phyloP scores from a whole-genome alignment of 2,797 vertebrate genomes.

The Platyrinchus mystaceus region DNA sequence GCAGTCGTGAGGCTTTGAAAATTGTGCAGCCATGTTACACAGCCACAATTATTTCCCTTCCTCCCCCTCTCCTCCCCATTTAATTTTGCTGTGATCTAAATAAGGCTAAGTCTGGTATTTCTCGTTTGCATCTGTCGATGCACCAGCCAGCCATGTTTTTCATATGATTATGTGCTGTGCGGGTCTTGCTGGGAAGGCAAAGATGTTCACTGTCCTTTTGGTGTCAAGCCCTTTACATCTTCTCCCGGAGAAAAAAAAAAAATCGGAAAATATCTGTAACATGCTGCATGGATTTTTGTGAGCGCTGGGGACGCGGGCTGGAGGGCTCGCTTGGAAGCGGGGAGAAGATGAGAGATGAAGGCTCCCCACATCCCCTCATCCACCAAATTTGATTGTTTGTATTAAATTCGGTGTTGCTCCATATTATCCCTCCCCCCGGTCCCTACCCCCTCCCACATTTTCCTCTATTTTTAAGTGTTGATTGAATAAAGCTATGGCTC shows the following conservation, averaged over 20 bases:
- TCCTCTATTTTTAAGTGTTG: slow-evolving; percentile 19
- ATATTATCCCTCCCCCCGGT: not conserved
- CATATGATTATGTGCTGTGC: slow-evolving; percentile 48
- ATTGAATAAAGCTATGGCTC: slow-evolving; percentile 60
- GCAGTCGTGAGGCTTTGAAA: slow-evolving; percentile 12
- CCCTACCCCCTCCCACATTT: not conserved
- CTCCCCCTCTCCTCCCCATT: not conserved
- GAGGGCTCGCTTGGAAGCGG: not conserved
- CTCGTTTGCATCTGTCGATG: slow-evolving; percentile 61
- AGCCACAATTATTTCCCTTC: slow-evolving; percentile 44
- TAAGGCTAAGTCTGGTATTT: slow-evolving; percentile 48
- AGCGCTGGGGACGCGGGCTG: not conserved
- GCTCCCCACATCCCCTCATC: not conserved
- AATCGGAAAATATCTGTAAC: not conserved
- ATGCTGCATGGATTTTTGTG: not conserved
- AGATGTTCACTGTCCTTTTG: slow-evolving; percentile 43
- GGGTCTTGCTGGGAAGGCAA: slow-evolving; percentile 33
- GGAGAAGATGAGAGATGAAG: not conserved
- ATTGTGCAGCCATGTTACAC: slow-evolving; percentile 62
- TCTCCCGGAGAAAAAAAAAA: not conserved
- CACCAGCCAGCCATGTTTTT: slow-evolving; percentile 80
- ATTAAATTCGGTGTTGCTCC: slow-evolving; percentile 59
- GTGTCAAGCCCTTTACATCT: slow-evolving; percentile 49
- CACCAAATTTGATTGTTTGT: slow-evolving; percentile 51
- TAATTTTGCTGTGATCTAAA: slow-evolving; percentile 50